phyloP scores from a whole-genome alignment of 2,888 invertebrate genomes.

The Ctena decussata region DNA sequence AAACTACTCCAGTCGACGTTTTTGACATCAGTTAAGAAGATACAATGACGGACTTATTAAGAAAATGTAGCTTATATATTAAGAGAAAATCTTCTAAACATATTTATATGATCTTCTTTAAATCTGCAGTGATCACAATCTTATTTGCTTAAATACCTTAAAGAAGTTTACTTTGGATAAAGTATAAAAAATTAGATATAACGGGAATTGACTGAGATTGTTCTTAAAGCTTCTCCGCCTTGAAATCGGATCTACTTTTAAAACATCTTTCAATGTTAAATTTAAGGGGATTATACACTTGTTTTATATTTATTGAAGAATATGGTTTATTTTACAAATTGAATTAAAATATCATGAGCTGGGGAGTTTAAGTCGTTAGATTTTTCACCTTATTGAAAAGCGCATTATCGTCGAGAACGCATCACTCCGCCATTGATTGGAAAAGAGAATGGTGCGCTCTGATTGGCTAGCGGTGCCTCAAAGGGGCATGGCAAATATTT shows the following conservation, averaged over 20 bases:
- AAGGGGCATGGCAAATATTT: constrained; percentile 63
- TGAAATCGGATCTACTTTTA: constrained; percentile 54
- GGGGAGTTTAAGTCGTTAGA: neutral
- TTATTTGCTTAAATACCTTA: constrained; percentile 67
- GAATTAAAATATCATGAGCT: constrained; percentile 28
- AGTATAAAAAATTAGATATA: constrained; percentile 48
- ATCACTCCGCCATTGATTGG: constrained; percentile 39
- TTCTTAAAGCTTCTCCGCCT: constrained; percentile 46
- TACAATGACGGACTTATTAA: constrained; percentile 8
- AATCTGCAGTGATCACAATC: constrained; percentile 62
- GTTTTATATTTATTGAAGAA: constrained; percentile 46
- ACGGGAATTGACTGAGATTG: constrained; percentile 59
- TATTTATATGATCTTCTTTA: constrained; percentile 62
- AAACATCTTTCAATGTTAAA: constrained; percentile 55
- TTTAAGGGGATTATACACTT: constrained; percentile 49
- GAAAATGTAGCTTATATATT: constrained; percentile 60
- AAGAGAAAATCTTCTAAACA: constrained; percentile 62
- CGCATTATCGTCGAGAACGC: constrained; percentile 43
- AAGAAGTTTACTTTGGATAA: constrained; percentile 49
- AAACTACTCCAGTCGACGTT: neutral
- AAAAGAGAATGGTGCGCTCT: constrained; percentile 6
- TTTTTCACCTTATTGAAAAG: constrained; percentile 45
- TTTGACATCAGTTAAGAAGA: neutral
- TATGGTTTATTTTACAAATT: constrained; percentile 39
- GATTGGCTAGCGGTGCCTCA: constrained; percentile 55